These are phyloP conservation scores for Clupea harengus DNA, from an alignment of 2,113 vertebrate species.

Conservation along the genomic window DNA sequence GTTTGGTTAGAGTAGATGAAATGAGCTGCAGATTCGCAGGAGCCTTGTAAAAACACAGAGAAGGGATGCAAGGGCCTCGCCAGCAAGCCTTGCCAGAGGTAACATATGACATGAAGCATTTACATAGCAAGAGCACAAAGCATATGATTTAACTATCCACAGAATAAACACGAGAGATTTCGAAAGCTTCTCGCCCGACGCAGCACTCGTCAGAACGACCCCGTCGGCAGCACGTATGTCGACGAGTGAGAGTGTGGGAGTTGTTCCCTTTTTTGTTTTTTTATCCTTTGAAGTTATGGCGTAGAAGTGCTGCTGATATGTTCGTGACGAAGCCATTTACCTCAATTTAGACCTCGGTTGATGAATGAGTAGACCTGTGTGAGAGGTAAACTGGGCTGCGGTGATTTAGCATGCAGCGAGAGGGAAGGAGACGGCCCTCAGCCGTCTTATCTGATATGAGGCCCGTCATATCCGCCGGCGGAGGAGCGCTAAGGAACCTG, in stretches of 20 bases:
- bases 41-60: constrained; percentile 57
- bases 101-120: neutral
- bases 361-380: neutral
- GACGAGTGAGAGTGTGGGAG: neutral
- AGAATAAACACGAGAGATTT: neutral
- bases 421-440: constrained; percentile 35
- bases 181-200: neutral
- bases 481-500: constrained; percentile 59
- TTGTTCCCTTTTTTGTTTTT: neutral
- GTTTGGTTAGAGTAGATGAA: constrained; percentile 61
- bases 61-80: constrained; percentile 32
- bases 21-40: constrained; percentile 61
- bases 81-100: neutral
- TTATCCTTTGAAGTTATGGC: neutral
- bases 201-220: neutral
- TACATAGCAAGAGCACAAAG: neutral
- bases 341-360: neutral
- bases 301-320: neutral
- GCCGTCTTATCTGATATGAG: constrained; percentile 56
- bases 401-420: neutral
- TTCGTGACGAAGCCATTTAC: neutral
- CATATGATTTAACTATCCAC: neutral
- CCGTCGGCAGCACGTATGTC: neutral
- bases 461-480: constrained; percentile 63
- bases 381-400: neutral